Evolutionary conservation across 2,797 vertebrate genomes (phyloP), one percentile per base, ranked within the genome.

Genomic region (Neomorphus geoffroyi): DNA sequence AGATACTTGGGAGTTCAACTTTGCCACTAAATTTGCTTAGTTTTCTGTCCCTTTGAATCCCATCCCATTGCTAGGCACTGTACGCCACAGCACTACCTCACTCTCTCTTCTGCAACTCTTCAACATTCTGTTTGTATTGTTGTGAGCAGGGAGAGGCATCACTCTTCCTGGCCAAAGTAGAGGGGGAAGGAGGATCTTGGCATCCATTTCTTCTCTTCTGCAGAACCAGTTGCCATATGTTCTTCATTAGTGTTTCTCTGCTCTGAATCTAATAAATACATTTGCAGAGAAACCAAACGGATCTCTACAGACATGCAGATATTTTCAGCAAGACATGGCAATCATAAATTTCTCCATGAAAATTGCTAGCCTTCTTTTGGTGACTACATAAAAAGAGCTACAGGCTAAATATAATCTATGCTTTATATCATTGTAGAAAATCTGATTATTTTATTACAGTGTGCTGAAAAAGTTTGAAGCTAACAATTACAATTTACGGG

Each of bases 281-380:
- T 74, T 78, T 86, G 48, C 81, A 77, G 64, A 77, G 37, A 94
- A 93, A 35, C 60, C 67, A 84, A 33, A 17, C 51, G 88, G 50
- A 37, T 80, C 62, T 57, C 67, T 91, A 28, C 82, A 94, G 71
- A 75, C 53, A 37, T 7, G 11, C 60, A 67, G 41, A 80, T 84
- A 78, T 74, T 91, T 92, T 57, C n/a, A 89, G 37, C 12, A 80
- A 80, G 67, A 54, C 16, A 48, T 33, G 24, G 23, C 39, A 83
- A 62, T 78, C 72, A 35, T 85, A 71, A 91, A 69, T 67, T 65
- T 22, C 51, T 92, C 50, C 0, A 0, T 80, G 41, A 10, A 5
- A 92, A 80, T 92, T 77, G 57, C 23, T 91, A 81, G 37, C 65
- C 27, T 77, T 79, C 66, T 79, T 88, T 56, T 79, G 72, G 91